phyloP scores from a whole-genome alignment of 2,797 vertebrate species.

The Myotis vivesi region DNA sequence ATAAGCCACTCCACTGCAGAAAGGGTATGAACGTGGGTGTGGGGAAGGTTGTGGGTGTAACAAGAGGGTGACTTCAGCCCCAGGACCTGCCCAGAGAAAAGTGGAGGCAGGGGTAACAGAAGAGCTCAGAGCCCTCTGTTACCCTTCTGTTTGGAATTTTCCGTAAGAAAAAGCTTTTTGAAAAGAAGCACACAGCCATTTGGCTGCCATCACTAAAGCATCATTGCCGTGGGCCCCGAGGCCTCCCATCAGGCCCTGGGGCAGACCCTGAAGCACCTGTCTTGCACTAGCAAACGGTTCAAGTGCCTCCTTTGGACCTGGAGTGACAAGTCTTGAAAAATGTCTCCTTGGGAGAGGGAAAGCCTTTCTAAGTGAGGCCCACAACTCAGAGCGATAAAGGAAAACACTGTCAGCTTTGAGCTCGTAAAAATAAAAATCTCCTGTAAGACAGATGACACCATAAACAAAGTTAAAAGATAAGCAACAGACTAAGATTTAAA shows the following conservation, averaged over 20 bases:
- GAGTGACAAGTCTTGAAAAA: not conserved
- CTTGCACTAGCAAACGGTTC: not conserved
- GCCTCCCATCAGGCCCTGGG: not conserved
- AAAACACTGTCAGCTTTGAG: not conserved
- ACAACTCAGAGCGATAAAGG: not conserved
- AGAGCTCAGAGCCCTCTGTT: not conserved
- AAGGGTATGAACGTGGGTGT: too few species aligned
- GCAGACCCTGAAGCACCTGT: not conserved
- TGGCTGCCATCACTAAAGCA: not conserved
- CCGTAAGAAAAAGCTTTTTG: not conserved
- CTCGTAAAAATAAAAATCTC: conserved; percentile 16
- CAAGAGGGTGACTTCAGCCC: not conserved
- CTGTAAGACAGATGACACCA: not conserved
- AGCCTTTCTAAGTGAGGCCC: not conserved
- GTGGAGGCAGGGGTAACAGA: not conserved
- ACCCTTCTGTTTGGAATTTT: not conserved
- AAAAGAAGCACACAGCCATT: not conserved
- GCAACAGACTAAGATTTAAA: not conserved
- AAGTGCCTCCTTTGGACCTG: not conserved
- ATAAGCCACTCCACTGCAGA: not conserved
- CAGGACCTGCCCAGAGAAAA: not conserved
- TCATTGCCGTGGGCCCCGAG: not conserved
- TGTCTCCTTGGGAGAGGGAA: not conserved
- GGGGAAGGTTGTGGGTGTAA: not conserved
- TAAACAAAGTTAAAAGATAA: not conserved